Percentiles rank a stretch among this genome's conserved stretches.
phyloP scores from a whole-genome alignment of 2,888 invertebrate species.

The Drosophila subquinaria region DNA sequence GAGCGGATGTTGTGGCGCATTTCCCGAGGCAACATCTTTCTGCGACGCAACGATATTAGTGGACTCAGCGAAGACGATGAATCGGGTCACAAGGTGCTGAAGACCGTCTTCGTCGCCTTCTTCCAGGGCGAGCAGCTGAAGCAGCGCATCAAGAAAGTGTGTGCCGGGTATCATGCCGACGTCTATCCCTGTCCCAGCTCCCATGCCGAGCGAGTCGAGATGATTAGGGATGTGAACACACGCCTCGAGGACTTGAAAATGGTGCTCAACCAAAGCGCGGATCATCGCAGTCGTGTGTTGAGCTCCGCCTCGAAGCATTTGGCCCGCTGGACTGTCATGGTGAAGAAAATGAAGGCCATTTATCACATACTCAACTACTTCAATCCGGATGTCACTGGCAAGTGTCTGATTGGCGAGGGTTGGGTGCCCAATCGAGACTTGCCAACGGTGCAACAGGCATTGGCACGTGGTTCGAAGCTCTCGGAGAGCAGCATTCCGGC shows the following conservation, averaged over 20 bases:
- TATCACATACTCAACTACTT: constrained; percentile 97
- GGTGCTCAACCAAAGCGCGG: constrained; percentile 92
- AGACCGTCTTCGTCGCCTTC: constrained; percentile 93
- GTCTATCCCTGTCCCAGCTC: constrained; percentile 95
- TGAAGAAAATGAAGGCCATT: constrained; percentile 95
- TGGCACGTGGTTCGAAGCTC: constrained; percentile 92
- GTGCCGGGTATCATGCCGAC: constrained; percentile 94
- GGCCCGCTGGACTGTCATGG: constrained; percentile 93
- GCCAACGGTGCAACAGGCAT: constrained; percentile 90
- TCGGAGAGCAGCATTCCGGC: constrained; percentile 96
- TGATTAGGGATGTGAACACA: constrained; percentile 93
- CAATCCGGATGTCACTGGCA: constrained; percentile 95
- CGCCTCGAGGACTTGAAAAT: constrained; percentile 92
- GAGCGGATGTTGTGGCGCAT: constrained; percentile 96
- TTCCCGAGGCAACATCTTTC: constrained; percentile 93
- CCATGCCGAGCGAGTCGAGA: constrained; percentile 91
- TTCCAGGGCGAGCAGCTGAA: constrained; percentile 95
- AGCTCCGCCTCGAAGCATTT: constrained; percentile 92
- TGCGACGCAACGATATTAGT: constrained; percentile 92
- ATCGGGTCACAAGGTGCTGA: constrained; percentile 89
- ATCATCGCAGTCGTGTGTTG: constrained; percentile 93
- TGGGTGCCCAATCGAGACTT: constrained; percentile 93
- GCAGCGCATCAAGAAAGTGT: constrained; percentile 94
- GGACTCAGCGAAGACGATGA: constrained; percentile 91
- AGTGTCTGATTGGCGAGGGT: constrained; percentile 95